Base-by-base conservation (phyloP, 2,797 vertebrate genomes). In the Psittacula derbiana region DNA sequence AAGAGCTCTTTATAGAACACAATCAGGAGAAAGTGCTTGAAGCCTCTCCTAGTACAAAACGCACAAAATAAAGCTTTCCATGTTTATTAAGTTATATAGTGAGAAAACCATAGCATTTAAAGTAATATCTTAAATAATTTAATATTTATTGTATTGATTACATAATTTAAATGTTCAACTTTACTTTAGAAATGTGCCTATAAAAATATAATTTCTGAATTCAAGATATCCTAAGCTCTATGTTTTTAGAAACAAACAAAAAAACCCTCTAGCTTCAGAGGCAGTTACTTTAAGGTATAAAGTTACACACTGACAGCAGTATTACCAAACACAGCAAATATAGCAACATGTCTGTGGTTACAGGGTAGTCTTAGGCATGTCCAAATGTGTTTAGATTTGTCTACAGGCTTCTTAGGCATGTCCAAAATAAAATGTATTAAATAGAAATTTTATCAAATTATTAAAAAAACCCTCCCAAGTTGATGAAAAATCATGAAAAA, bases 391-490 rank as follows among this genome's bases (percentile, higher is more conserved):
- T 24, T 57, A 57, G n/a, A 33, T 57, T 33, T 57, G n/a, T 33
- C 33, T 58, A 58, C 55, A 36, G 55, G 15, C 21, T 57, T 58
- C n/a, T 58, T 31, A 91, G 33, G 36, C 12, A 41, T 25, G 16
- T 30, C 4, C 2, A 4, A 66, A 88, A 11, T 16, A 81, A 69
- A 87, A 66, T 38, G 75, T 7, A 44, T 12, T 13, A 76, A 64
- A 2, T 12, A 75, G 2, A 72, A 64, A 15, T 66, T 40, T 65
- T 33, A 66, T 15, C 4, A 2, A 81, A 57, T 72, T 2, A 46
- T 40, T 23, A 6, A 27, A 57, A 75, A 8, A 18, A 3, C 0
- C 3, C 16, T 41, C 24, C 2, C 12, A 64, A 50, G 20, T 5
- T 41, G 15, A 60, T 49, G 28, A 62, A 87, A 84, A 87, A 53